phyloP scores from a whole-genome alignment of 2,113 vertebrate species.

The Myocastor coypus region DNA sequence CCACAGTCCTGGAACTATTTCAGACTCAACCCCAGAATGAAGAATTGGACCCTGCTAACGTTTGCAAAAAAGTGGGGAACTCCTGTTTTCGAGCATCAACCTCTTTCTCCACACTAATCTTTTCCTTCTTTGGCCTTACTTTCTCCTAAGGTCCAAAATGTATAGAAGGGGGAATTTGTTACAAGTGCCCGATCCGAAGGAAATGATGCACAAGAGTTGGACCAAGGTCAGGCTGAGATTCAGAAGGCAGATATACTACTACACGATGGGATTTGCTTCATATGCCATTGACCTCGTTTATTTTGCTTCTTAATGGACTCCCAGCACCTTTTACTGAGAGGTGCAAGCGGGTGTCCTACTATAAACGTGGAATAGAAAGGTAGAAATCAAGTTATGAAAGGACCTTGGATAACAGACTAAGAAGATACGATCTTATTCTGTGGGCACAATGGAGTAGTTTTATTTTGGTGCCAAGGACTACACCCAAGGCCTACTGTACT shows the following conservation, averaged over 20 bases:
- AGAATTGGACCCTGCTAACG: background rate
- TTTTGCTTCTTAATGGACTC: background rate
- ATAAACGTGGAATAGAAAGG: constrained; percentile 3
- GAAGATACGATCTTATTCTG: background rate
- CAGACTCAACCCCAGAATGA: background rate
- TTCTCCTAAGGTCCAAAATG: background rate
- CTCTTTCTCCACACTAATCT: background rate
- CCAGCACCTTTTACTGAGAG: background rate
- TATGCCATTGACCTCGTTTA: background rate
- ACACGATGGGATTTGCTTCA: background rate
- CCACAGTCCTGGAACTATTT: background rate
- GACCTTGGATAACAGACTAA: background rate
- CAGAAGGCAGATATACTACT: background rate
- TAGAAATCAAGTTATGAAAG: background rate
- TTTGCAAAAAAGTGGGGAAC: background rate
- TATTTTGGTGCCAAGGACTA: background rate
- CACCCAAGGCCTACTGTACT: background rate
- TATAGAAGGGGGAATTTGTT: background rate
- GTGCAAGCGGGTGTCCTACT: background rate
- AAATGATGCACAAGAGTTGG: background rate
- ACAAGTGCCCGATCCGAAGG: background rate
- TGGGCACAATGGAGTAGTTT: background rate
- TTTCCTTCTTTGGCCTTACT: background rate
- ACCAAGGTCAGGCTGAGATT: background rate
- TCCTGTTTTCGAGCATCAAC: background rate